A percentile compares a stretch with the other conserved stretches of the same genome.
phyloP scores from a whole-genome alignment of 2,113 vertebrate species.

The Eudyptes chrysolophus region DNA sequence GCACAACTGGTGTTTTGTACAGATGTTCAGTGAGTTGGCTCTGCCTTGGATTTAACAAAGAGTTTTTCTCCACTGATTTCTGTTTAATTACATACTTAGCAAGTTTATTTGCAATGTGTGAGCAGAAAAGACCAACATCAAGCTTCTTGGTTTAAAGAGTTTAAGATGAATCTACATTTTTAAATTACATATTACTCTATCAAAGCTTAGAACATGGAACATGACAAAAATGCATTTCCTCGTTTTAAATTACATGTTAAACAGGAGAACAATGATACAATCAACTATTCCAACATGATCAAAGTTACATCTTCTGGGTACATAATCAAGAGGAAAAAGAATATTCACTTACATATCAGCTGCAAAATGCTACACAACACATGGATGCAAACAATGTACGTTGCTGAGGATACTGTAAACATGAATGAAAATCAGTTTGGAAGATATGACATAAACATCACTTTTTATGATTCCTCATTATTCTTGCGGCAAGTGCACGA shows the following conservation, averaged over 20 bases:
- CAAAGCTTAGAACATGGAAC: background rate
- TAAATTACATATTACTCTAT: background rate
- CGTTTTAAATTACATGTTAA: background rate
- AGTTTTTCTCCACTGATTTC: background rate
- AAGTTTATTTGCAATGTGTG: background rate
- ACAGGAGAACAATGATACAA: slow-evolving; percentile 70
- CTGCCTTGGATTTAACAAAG: background rate
- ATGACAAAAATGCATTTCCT: background rate
- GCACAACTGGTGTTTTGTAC: background rate
- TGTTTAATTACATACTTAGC: background rate
- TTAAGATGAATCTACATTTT: background rate
- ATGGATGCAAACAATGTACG: slow-evolving; percentile 67
- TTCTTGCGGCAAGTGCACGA: slow-evolving; percentile 52
- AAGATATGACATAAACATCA: slow-evolving; percentile 60
- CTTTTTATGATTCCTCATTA: slow-evolving; percentile 61
- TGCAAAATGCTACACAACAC: slow-evolving; percentile 74
- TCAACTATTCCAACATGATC: slow-evolving; percentile 74
- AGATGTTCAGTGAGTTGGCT: background rate
- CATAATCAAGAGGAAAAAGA: slow-evolving; percentile 61
- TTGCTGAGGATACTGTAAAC: background rate
- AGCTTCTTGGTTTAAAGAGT: background rate
- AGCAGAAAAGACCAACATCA: background rate
- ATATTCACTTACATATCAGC: slow-evolving; percentile 53
- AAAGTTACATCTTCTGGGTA: background rate
- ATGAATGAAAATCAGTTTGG: slow-evolving; percentile 60